Conservation (phyloP, 2,113 vertebrate genomes). For the Mugil cephalus region DNA sequence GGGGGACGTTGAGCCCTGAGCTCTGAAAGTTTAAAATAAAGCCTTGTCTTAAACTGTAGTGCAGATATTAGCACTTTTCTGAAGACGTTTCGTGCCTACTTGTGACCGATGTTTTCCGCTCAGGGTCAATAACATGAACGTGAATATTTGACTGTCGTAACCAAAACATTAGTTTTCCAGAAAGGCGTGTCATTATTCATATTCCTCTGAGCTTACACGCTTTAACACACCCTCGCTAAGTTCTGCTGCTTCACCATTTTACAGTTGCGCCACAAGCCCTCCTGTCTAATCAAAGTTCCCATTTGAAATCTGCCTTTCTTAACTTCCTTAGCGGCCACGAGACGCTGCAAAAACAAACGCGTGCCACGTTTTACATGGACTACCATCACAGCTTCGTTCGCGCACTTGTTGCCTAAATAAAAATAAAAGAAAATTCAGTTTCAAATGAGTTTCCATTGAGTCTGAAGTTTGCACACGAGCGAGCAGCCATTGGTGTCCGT, state of each 20-base stretch:
- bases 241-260: background rate
- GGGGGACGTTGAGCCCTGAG: background rate
- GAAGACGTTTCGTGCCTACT: no score
- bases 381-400: background rate
- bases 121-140: no score
- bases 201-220: background rate
- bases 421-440: background rate
- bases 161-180: no score
- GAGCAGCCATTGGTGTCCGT: constrained; percentile 9
- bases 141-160: no score
- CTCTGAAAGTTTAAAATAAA: background rate
- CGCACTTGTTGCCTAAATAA: background rate
- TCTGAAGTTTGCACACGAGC: constrained; percentile 29
- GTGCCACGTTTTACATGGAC: background rate
- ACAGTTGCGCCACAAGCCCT: background rate
- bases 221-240: background rate
- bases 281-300: background rate
- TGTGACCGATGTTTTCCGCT: no score
- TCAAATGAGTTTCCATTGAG: background rate
- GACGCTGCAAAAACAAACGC: constrained; percentile 8
- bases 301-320: background rate
- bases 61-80: no score
- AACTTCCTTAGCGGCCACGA: constrained; percentile 24
- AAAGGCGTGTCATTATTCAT: background rate
- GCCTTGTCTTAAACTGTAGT: background rate